phyloP scores from a whole-genome alignment of 2,888 invertebrate genomes.

The Leuctra nigra region DNA sequence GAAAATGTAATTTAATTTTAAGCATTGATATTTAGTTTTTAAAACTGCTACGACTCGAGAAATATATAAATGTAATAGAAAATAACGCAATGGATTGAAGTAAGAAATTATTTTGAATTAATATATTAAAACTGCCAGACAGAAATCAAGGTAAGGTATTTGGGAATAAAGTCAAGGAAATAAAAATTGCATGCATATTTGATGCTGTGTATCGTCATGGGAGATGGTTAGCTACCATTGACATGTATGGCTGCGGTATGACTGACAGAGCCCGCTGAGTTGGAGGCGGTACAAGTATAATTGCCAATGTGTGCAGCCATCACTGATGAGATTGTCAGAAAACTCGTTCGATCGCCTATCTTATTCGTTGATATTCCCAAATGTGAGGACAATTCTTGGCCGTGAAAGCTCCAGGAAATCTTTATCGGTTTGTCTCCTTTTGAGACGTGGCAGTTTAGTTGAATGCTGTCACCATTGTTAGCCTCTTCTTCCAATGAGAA shows the following conservation, averaged over 20 bases:
- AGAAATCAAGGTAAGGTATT: no score
- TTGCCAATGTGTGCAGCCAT: constrained; percentile 56
- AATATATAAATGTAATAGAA: no score
- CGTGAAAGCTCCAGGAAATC: constrained; percentile 33
- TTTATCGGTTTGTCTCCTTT: constrained; percentile 35
- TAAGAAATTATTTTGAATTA: no score
- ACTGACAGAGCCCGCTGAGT: constrained; percentile 54
- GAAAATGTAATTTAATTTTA: no score
- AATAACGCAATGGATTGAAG: no score
- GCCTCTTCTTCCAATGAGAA: constrained; percentile 38
- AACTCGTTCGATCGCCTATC: constrained; percentile 40
- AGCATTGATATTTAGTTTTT: no score
- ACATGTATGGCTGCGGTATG: constrained; percentile 56
- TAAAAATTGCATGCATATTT: no score
- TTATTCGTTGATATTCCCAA: constrained; percentile 38
- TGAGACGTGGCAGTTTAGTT: constrained; percentile 35
- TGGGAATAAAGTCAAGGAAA: no score
- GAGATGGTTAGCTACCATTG: no score
- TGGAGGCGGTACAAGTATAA: constrained; percentile 58
- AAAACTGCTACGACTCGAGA: no score
- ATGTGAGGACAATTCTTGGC: constrained; percentile 31
- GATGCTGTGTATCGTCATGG: no score
- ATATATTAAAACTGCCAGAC: no score
- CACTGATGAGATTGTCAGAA: constrained; percentile 32
- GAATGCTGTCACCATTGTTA: constrained; percentile 34